Conservation (phyloP, 2,888 invertebrate species). For the Andrena fulva region DNA sequence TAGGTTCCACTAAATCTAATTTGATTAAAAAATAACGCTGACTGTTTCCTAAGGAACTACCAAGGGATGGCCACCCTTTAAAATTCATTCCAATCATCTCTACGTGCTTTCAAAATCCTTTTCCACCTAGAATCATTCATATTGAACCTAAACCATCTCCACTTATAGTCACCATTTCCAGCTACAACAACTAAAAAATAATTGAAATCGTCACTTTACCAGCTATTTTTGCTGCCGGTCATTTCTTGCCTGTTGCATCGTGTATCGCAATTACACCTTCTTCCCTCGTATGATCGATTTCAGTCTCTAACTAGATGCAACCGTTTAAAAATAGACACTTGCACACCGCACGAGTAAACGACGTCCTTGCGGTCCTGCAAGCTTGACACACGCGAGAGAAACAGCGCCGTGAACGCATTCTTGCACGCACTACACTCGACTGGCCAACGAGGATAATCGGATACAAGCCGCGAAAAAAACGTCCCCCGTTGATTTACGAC, state of each 20-base stretch:
- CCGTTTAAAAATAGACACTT: slow-evolving; percentile 25
- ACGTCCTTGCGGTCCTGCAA: slow-evolving; percentile 20
- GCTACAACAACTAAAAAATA: slow-evolving; percentile 21
- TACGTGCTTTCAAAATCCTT: slow-evolving; percentile 4
- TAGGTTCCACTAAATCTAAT: slow-evolving; percentile 24
- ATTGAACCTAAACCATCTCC: slow-evolving; percentile 11
- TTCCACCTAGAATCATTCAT: not conserved
- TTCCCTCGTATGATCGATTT: slow-evolving; percentile 13
- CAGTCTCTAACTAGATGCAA: not conserved
- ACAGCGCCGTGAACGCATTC: slow-evolving; percentile 28
- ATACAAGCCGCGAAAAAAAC: not conserved
- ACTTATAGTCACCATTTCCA: slow-evolving; percentile 3
- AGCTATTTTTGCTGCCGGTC: not conserved
- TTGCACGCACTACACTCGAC: slow-evolving; percentile 28
- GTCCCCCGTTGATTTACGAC: slow-evolving; percentile 32
- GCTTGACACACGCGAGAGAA: slow-evolving; percentile 16
- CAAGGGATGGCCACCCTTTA: slow-evolving; percentile 1
- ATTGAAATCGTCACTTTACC: slow-evolving; percentile 13
- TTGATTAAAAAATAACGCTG: too few relatives aligned
- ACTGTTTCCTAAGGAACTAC: not conserved
- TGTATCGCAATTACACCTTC: slow-evolving; percentile 5
- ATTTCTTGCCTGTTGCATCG: not conserved
- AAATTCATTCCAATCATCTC: slow-evolving; percentile 22
- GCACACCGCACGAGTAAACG: slow-evolving; percentile 13
- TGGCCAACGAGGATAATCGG: slow-evolving; percentile 28